phyloP scores from a whole-genome alignment of 1,140 invertebrate genomes.

The Drosophila carrolli region DNA sequence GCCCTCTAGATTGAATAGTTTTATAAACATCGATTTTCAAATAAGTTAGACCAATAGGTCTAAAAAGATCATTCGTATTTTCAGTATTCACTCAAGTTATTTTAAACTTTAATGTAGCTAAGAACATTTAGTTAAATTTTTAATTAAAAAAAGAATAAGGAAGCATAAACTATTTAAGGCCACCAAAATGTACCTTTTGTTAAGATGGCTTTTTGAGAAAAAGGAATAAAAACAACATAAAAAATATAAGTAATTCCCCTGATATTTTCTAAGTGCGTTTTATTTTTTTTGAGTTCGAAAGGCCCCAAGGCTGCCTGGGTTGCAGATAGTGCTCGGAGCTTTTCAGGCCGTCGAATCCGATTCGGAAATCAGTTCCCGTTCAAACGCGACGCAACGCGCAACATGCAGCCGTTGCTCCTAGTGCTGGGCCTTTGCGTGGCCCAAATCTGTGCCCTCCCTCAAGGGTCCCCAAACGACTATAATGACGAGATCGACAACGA shows the following conservation, averaged over 20 bases:
- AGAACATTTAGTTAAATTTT: background rate
- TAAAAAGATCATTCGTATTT: too few relatives aligned
- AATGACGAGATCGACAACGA: conserved; percentile 25
- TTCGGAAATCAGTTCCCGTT: conserved; percentile 63
- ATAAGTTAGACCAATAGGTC: too few relatives aligned
- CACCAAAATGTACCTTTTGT: too few relatives aligned
- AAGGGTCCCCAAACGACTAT: conserved; percentile 3
- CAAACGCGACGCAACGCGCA: conserved; percentile 49
- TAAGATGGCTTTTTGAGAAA: too few relatives aligned
- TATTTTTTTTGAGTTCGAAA: background rate
- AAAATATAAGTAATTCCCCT: background rate
- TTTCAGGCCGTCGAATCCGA: conserved; percentile 48
- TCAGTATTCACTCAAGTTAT: background rate
- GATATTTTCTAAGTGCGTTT: background rate
- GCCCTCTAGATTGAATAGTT: too few relatives aligned
- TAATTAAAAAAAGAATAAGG: too few relatives aligned
- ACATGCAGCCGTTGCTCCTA: conserved; percentile 56
- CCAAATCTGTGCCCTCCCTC: conserved; percentile 18
- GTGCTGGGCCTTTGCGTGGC: conserved; percentile 36
- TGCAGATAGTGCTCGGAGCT: conserved; percentile 49
- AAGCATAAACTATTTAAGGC: too few relatives aligned
- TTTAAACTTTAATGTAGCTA: too few relatives aligned
- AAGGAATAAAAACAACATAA: background rate
- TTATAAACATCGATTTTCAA: too few relatives aligned
- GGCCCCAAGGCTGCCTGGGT: conserved; percentile 39